A percentile compares a stretch with the other conserved stretches of the same genome.
Evolutionary conservation across 1,140 invertebrate genomes (phyloP).

Genomic region (Rhagoletis pomonella): DNA sequence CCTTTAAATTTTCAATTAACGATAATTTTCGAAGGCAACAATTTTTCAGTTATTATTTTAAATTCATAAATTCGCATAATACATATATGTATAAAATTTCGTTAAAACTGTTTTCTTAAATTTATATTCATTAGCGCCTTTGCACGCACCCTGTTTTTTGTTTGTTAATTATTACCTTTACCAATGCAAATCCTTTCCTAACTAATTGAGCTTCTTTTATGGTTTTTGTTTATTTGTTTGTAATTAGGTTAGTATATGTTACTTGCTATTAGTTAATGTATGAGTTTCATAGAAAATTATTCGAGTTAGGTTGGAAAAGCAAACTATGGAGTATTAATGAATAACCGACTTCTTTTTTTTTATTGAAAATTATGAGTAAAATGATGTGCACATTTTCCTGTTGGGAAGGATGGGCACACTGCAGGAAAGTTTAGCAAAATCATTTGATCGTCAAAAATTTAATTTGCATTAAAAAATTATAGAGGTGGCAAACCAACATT

Average conservation of each 20-base stretch:
- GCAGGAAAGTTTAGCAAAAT: not conserved
- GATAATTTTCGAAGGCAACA: conserved; percentile 32
- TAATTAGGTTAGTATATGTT: conserved; percentile 14
- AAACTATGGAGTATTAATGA: conserved; percentile 35
- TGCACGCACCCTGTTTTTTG: conserved; percentile 21
- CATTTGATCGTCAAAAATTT: too few species aligned
- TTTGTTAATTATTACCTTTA: not conserved
- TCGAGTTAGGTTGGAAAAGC: conserved; percentile 7
- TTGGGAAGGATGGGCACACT: not conserved
- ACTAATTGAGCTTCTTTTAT: conserved; percentile 50
- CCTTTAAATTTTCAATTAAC: conserved; percentile 5
- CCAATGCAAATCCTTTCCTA: conserved; percentile 32
- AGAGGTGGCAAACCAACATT: too few species aligned
- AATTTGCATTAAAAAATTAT: too few species aligned
- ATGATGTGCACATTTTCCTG: not conserved
- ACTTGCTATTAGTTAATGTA: conserved; percentile 27
- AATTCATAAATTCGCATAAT: not conserved
- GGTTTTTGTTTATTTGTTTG: conserved; percentile 15
- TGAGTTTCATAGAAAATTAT: conserved; percentile 6
- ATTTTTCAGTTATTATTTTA: conserved; percentile 20
- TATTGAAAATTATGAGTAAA: not conserved
- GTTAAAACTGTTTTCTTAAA: not conserved
- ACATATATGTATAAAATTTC: not conserved
- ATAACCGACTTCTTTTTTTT: not conserved
- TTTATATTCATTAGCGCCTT: not conserved